A percentile compares a stretch with the other conserved stretches of the same genome.
Evolutionary conservation across 2,888 invertebrate genomes (phyloP).

Genomic region (Sinelater perroti): DNA sequence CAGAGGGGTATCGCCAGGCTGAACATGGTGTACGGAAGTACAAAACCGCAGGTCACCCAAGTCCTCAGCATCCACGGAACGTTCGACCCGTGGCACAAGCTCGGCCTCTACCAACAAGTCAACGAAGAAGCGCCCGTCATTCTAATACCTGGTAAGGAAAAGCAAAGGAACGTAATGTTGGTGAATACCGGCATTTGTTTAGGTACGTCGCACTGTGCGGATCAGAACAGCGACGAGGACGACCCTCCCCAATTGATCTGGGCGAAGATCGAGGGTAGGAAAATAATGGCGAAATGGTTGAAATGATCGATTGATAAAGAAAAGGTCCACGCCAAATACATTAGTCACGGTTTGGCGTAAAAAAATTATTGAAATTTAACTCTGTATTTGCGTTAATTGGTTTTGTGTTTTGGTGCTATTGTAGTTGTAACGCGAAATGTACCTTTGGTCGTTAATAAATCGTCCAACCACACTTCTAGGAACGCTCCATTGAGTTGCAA

Average conservation of each 20-base stretch:
- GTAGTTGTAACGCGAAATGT: too few species aligned
- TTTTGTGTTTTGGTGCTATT: too few species aligned
- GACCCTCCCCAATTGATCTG: slow-evolving; percentile 34
- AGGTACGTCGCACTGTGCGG: slow-evolving; percentile 49
- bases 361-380: too few species aligned
- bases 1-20: slow-evolving; percentile 67
- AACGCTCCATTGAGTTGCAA: too few species aligned
- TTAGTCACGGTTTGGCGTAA: too few species aligned
- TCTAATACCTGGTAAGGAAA: slow-evolving; percentile 42
- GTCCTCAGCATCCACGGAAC: slow-evolving; percentile 69
- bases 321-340: too few species aligned
- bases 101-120: slow-evolving; percentile 62
- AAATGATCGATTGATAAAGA: too few species aligned
- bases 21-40: slow-evolving; percentile 64
- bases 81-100: slow-evolving; percentile 67
- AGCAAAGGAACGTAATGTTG: neutral
- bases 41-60: slow-evolving; percentile 62
- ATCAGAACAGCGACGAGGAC: slow-evolving; percentile 36
- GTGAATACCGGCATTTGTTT: neutral
- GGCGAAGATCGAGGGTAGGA: slow-evolving; percentile 40
- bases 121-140: slow-evolving; percentile 44
- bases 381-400: too few species aligned
- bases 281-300: slow-evolving; percentile 45
- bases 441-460: too few species aligned
- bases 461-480: too few species aligned